Conservation (phyloP, 2,113 vertebrate genomes). For the Phrynosoma platyrhinos region DNA sequence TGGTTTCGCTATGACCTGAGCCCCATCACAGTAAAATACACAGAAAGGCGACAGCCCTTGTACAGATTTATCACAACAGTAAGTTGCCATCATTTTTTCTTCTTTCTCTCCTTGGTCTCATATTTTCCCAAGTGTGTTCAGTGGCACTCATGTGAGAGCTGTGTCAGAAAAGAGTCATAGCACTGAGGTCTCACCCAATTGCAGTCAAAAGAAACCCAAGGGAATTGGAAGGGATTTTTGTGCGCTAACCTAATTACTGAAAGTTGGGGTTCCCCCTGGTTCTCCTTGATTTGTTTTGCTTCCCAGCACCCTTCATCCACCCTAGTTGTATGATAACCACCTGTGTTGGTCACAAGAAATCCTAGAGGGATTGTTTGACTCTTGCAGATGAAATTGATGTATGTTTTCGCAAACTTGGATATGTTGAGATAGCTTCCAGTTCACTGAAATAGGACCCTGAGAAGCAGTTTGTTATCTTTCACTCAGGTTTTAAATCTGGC, state of each 20-base stretch:
- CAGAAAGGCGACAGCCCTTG: constrained; percentile 93
- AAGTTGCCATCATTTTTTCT: constrained; percentile 71
- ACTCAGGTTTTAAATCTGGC: not conserved
- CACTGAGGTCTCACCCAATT: not conserved
- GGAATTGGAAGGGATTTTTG: not conserved
- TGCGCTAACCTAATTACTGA: constrained; percentile 17
- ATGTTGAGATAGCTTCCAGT: not conserved
- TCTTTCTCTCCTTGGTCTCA: not conserved
- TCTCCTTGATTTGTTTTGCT: not conserved
- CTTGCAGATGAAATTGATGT: not conserved
- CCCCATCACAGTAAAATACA: constrained; percentile 99
- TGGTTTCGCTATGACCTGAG: constrained; percentile 99
- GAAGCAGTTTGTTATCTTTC: not conserved
- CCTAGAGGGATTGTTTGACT: no score
- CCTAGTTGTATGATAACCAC: no score
- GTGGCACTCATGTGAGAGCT: not conserved
- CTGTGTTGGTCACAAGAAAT: no score
- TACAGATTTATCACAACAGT: constrained; percentile 99
- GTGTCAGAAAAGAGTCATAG: not conserved
- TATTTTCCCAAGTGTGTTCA: not conserved
- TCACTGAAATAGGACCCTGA: not conserved
- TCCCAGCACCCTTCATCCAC: not conserved
- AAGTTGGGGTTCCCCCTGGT: not conserved
- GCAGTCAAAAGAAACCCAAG: not conserved
- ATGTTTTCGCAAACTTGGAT: not conserved